These are phyloP conservation scores for Macaca nemestrina DNA, from an alignment of 2,113 vertebrate species.

Conservation along the genomic window DNA sequence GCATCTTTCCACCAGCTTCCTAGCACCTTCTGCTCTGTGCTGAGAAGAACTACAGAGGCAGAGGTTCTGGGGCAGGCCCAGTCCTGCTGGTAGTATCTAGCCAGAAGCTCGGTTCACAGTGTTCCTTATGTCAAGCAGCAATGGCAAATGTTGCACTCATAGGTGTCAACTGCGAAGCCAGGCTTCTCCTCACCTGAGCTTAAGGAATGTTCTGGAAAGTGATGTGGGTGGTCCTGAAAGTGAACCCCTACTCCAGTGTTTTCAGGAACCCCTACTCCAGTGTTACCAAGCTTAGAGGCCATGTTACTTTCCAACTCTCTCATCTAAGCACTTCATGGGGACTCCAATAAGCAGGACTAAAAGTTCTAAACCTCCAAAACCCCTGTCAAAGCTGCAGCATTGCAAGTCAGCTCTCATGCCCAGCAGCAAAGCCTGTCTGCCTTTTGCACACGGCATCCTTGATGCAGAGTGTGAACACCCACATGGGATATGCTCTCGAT, in stretches of 20 bases:
- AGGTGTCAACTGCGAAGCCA: neutral
- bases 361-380: constrained; percentile 31
- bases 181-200: neutral
- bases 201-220: neutral
- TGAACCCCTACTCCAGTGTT: neutral
- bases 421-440: neutral
- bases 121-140: neutral
- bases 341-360: neutral
- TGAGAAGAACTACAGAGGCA: fast-evolving
- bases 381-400: neutral
- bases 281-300: neutral
- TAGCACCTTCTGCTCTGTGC: neutral
- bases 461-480: neutral
- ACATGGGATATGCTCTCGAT: fast-evolving
- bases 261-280: neutral
- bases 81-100: neutral
- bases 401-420: neutral
- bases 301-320: neutral
- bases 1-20: neutral
- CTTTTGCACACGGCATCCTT: fast-evolving
- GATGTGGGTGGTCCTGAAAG: neutral
- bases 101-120: neutral
- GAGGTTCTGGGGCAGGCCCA: neutral
- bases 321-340: neutral
- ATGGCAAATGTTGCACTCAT: neutral